Evolutionary conservation across 2,113 vertebrate species (phyloP).

Genomic region (Labrus mixtus): DNA sequence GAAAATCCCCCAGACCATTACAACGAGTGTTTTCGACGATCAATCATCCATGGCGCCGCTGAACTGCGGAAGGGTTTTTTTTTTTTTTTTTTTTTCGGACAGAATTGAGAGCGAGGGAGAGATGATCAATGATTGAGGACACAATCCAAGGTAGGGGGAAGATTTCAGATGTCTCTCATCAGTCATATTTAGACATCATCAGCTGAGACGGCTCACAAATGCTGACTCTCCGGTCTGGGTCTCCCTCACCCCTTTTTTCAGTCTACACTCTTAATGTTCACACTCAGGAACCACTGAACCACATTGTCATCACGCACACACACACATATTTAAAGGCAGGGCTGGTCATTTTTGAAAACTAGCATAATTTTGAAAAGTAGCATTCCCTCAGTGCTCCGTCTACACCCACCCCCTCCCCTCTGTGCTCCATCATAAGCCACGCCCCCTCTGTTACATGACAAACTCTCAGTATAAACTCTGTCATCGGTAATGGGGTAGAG

Average conservation of each 20-base stretch:
- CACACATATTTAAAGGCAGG: too few species aligned
- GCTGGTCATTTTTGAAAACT: too few species aligned
- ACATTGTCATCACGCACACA: neutral
- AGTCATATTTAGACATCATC: constrained; percentile 28
- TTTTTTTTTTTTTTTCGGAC: constrained; percentile 39
- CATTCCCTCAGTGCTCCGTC: too few species aligned
- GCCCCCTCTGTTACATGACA: too few species aligned
- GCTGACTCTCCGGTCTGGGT: constrained; percentile 4
- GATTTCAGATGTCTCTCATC: constrained; percentile 30
- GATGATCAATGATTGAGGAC: constrained; percentile 46
- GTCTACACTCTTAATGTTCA: neutral
- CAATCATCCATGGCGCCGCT: constrained; percentile 44
- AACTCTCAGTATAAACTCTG: too few species aligned
- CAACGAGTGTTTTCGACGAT: constrained; percentile 48
- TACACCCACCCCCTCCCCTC: too few species aligned
- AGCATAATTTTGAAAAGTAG: too few species aligned
- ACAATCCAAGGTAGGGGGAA: constrained; percentile 1
- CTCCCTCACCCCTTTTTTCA: neutral
- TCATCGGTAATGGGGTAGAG: too few species aligned
- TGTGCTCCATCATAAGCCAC: too few species aligned
- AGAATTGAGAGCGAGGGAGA: constrained; percentile 19
- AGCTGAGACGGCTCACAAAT: neutral
- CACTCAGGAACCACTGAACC: neutral
- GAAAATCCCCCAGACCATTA: constrained; percentile 52
- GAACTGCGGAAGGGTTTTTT: constrained; percentile 36